Conservation (phyloP, 2,113 vertebrate species). For the Picathartes gymnocephalus region DNA sequence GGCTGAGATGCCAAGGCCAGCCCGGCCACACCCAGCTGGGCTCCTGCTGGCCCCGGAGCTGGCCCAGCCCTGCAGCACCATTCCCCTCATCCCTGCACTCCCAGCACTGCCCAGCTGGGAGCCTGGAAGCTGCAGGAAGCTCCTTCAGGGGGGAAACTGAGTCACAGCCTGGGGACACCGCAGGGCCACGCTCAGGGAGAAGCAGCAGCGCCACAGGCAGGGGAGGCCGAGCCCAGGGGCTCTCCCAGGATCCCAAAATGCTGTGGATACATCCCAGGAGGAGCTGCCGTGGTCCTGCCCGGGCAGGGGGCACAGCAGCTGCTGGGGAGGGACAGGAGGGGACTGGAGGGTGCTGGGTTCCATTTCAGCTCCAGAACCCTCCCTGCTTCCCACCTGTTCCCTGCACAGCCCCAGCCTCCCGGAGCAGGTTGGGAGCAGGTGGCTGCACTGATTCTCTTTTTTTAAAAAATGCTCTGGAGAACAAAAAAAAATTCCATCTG, state of each 20-base stretch:
- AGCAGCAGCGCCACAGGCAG: background rate
- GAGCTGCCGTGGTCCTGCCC: fast-evolving
- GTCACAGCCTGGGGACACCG: background rate
- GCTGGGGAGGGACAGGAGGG: background rate
- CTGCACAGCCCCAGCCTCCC: background rate
- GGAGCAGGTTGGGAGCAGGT: slow-evolving; percentile 61
- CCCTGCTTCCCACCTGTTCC: slow-evolving; percentile 62
- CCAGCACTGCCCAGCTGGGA: background rate
- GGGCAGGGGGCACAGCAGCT: background rate
- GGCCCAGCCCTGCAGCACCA: background rate
- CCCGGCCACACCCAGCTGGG: background rate
- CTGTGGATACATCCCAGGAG: background rate
- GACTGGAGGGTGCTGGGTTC: background rate
- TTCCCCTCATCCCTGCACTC: fast-evolving
- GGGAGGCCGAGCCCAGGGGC: fast-evolving
- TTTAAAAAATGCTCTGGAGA: background rate
- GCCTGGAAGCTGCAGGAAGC: background rate
- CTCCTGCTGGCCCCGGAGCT: fast-evolving
- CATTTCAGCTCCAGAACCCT: background rate
- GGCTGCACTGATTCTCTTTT: background rate
- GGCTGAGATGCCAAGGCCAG: background rate
- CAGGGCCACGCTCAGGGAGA: background rate
- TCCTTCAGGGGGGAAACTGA: background rate
- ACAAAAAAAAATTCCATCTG: background rate
- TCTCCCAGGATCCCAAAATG: background rate